These are phyloP conservation scores for Luffia ferchaultella DNA, from an alignment of 2,888 invertebrate species.

Conservation along the genomic window DNA sequence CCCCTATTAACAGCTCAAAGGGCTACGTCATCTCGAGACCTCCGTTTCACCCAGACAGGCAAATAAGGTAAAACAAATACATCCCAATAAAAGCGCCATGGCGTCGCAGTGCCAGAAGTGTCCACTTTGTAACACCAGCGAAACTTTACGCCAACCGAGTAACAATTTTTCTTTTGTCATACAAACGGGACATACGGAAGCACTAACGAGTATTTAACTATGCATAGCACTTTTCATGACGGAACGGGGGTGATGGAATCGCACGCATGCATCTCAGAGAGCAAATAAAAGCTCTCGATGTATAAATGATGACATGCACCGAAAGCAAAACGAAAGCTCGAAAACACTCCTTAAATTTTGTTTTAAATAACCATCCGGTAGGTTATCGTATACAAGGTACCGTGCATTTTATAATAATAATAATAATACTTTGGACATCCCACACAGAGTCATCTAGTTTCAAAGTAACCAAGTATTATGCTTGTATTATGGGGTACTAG, in stretches of 20 bases:
- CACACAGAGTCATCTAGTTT: too few relatives aligned
- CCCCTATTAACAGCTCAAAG: background rate
- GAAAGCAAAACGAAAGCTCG: too few relatives aligned
- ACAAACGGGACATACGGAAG: slow-evolving; percentile 21
- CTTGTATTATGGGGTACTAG: too few relatives aligned
- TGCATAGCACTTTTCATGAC: background rate
- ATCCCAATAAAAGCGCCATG: background rate
- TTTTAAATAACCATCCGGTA: too few relatives aligned
- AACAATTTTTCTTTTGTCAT: slow-evolving; percentile 19
- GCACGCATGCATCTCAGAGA: slow-evolving; percentile 56
- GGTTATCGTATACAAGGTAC: too few relatives aligned
- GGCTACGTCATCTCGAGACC: background rate
- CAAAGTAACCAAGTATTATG: too few relatives aligned
- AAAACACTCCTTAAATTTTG: too few relatives aligned
- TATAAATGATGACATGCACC: slow-evolving; percentile 48
- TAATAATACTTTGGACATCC: too few relatives aligned
- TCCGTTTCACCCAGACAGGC: background rate
- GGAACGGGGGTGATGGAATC: background rate
- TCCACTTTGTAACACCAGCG: too few relatives aligned
- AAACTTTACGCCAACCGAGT: slow-evolving; percentile 14
- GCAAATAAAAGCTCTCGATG: slow-evolving; percentile 56
- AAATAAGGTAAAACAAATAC: too few relatives aligned
- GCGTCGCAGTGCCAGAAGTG: slow-evolving; percentile 24
- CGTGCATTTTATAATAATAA: too few relatives aligned
- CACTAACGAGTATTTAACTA: background rate